Base-by-base conservation (phyloP, 64 coral and sea anemone species). In the Montipora efflorescens region DNA sequence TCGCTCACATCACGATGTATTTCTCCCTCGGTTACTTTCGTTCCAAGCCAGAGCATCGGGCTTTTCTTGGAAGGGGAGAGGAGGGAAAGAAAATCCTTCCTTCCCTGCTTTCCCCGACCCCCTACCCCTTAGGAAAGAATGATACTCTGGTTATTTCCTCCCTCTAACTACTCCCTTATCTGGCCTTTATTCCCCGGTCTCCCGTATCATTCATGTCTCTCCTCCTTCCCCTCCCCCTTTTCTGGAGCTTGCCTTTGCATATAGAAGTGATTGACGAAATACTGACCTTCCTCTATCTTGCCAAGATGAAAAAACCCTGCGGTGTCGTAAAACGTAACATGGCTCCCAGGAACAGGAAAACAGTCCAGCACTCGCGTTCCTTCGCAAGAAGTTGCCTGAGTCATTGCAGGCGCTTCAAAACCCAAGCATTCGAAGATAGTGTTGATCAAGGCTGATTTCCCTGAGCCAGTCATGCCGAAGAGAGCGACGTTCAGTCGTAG, bases 361-460 rank as follows among this genome's bases (percentile, higher is more conserved):
- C 79, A 70, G 22, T 97, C 92, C 28, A 97, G 43, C 5, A 67
- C 76, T 53, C 49, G 67, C 3, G 95, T 97, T 3, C 92, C 92
- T 59, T 97, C 95, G 0, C 78, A 89, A 8, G 91, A 92, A 5
- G 88, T 77, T 28, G 49, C 13, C 43, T 96, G 95, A 47, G 88
- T 90, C 12, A 79, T 22, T 14, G 82, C 89, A 12, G 83, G 74
- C 0, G 81, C 28, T 47, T 78, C 14, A 12, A 79, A 20, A 20
- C 28, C 64, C 8, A 96, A 72, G n/a, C 87, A 61, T 22, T 97
- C 67, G 74, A 88, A 88, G 58, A 97, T 83, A 5, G 88, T 97
- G 28, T 96, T 96, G 2, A 96, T 90, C 5, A 96, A 69, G 19
- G 95, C 88, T 79, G 95, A 96, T 91, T 96, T 96, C 8, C 91